Evolutionary conservation across 2,113 vertebrate species (phyloP), one percentile per base, ranked within the genome.

Genomic region (Oryzias curvinotus): DNA sequence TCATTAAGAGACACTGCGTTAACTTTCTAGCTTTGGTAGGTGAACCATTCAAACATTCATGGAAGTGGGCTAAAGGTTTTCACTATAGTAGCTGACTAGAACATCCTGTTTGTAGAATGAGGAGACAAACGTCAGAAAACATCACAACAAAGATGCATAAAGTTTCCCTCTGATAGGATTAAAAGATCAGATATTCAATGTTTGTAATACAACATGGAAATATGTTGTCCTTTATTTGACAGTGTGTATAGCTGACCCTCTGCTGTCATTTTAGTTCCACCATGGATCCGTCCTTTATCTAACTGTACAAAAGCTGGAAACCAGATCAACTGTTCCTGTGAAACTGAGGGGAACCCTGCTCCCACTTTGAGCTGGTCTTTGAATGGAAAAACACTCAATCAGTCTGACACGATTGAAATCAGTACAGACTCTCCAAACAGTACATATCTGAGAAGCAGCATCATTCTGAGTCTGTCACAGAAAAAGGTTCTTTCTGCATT

Each of bases 321-420:
- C 30, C 47, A 60, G 18, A 12, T 83, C 19, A 68, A 1, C 49
- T 83, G 81, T 55, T 73, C 57, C 28, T 83, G 81, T 76, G 56
- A 61, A 44, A 25, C 48, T 42, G 47, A 41, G 6, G 81, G 81
- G 57, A 77, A 68, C n/a, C 80, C 76, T 51, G 7, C 25, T 48
- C 63, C 77, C 8, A 36, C 14, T 26, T 16, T 77, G 18, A 43
- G 21, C 1, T 83, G 81, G 81, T 18, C 47, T 71, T 30, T 80
- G 17, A 17, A 69, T 18, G 76, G 56, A 14, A 5, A n/a, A 48
- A n/a, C 52, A 45, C 42, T 54, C 53, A 60, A 36, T 68, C 36
- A 64, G 5, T 73, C 73, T 18, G 4, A 53, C 46, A 0, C n/a
- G 1, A 17, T 14, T 48, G 42, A 0, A 42, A 44, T 45, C 42